Evolutionary conservation across 2,113 vertebrate genomes (phyloP).

Genomic region (Petrocephalus microphthalmus): DNA sequence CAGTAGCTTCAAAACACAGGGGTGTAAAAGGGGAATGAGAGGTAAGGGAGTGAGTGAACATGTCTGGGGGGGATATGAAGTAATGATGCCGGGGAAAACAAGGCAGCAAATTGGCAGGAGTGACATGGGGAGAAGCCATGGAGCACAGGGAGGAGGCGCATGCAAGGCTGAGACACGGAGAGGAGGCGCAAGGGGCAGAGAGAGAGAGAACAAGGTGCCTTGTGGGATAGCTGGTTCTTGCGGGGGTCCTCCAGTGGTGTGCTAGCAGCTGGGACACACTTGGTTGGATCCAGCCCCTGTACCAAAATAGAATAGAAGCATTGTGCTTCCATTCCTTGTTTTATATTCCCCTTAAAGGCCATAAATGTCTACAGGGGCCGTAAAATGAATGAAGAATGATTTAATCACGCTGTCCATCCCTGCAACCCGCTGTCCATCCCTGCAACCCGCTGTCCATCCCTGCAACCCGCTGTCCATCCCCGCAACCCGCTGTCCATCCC

Average conservation of each 20-base stretch:
- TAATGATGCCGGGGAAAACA: not conserved
- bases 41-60: not conserved
- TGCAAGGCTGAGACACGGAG: not conserved
- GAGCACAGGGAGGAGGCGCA: not conserved
- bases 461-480: conserved; percentile 53
- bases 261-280: conserved; percentile 18
- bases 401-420: conserved; percentile 55
- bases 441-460: conserved; percentile 53
- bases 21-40: conserved; percentile 11
- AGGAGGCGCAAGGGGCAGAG: not conserved
- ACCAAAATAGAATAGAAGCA: conserved; percentile 31
- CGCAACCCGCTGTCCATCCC: conserved; percentile 53
- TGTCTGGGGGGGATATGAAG: not conserved
- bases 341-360: conserved; percentile 51
- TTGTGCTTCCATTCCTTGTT: conserved; percentile 43
- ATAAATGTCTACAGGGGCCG: conserved; percentile 51
- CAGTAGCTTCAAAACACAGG: conserved; percentile 51
- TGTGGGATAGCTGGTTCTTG: not conserved
- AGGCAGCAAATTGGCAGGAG: not conserved
- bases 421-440: conserved; percentile 53
- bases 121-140: not conserved
- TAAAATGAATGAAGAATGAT: conserved; percentile 61
- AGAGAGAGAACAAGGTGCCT: not conserved
- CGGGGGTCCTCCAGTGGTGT: not conserved
- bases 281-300: conserved; percentile 30